A percentile compares a stretch with the other conserved stretches of the same genome.
These are phyloP conservation scores for Polietes domitor DNA, from an alignment of 2,888 invertebrate genomes.

Conservation along the genomic window DNA sequence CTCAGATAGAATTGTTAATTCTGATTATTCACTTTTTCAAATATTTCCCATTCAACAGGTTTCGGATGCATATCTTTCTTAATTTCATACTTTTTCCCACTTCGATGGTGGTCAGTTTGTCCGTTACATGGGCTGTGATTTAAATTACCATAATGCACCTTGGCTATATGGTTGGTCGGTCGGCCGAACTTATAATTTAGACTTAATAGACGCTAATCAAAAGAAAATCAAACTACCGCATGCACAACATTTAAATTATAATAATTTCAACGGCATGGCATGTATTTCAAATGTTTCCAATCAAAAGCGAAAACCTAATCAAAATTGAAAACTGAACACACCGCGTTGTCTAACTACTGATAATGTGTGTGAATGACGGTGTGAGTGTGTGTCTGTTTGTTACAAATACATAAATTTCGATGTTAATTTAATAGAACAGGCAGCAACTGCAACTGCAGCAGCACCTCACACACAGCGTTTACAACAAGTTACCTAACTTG, in stretches of 20 bases:
- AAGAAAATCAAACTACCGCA: conserved; percentile 56
- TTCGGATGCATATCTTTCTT: background rate
- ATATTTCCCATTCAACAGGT: conserved; percentile 2
- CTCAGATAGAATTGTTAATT: too few species aligned
- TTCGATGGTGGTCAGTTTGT: conserved; percentile 22
- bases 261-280: conserved; percentile 43
- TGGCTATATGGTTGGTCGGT: conserved; percentile 1
- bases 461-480: conserved; percentile 62
- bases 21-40: too few species aligned
- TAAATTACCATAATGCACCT: conserved; percentile 46
- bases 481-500: conserved; percentile 54
- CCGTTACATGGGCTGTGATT: background rate
- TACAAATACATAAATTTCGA: conserved; percentile 57
- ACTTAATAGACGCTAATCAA: conserved; percentile 59
- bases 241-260: conserved; percentile 49
- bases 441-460: background rate
- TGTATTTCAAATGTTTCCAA: conserved; percentile 46
- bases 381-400: conserved; percentile 4
- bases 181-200: conserved; percentile 62
- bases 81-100: background rate
- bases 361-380: too few species aligned
- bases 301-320: conserved; percentile 39
- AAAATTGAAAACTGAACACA: too few species aligned
- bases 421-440: conserved; percentile 40
- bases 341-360: background rate